A percentile compares a stretch with the other conserved stretches of the same genome.
Conservation (phyloP, 2,113 vertebrate species). For the Sceloporus undulatus region DNA sequence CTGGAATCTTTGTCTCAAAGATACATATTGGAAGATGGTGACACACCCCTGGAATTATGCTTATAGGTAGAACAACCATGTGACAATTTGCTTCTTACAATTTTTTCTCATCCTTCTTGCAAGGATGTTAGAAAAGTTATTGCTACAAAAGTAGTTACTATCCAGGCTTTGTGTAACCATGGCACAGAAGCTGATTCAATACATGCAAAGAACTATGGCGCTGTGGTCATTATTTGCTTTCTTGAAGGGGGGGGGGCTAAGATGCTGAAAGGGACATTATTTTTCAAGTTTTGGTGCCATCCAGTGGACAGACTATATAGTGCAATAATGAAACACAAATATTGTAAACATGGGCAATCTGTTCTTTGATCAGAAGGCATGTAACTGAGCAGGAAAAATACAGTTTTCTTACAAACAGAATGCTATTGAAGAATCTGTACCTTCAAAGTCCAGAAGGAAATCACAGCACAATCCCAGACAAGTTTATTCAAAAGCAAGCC, state of each 20-base stretch:
- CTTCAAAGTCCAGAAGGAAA: background rate
- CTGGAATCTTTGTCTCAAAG: background rate
- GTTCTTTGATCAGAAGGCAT: background rate
- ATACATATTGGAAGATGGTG: conserved; percentile 5
- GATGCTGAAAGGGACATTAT: conserved; percentile 11
- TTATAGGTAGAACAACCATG: background rate
- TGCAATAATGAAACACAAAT: conserved; percentile 24
- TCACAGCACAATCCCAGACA: background rate
- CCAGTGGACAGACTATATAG: conserved; percentile 69
- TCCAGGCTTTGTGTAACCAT: conserved; percentile 1
- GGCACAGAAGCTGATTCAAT: conserved; percentile 2
- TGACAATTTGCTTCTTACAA: background rate
- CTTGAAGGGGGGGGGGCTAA: no score
- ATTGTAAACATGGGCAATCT: background rate
- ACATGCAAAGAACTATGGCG: conserved; percentile 11
- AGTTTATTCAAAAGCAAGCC: background rate
- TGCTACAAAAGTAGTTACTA: background rate
- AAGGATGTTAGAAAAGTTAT: background rate
- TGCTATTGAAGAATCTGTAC: background rate
- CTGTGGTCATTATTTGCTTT: background rate
- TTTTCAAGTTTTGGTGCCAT: conserved; percentile 71
- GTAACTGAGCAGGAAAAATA: background rate
- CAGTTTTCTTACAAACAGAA: background rate
- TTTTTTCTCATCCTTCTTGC: background rate
- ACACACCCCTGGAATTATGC: background rate